Evolutionary conservation across 2,888 invertebrate species (phyloP).

Genomic region (Rhagophthalmus giganteus): DNA sequence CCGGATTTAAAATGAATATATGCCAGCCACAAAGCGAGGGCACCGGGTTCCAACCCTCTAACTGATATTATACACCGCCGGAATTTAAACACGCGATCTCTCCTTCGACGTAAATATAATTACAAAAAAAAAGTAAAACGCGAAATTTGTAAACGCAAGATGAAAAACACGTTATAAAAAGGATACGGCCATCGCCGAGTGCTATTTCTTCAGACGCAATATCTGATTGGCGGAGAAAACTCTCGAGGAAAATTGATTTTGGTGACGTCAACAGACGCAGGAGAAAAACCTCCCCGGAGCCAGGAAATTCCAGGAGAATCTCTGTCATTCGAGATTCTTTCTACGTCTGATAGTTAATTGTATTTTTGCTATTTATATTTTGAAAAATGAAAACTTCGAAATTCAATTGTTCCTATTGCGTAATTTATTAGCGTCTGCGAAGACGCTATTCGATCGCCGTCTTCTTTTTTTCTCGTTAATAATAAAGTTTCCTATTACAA

Average conservation of each 20-base stretch:
- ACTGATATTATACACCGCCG: slow-evolving; percentile 29
- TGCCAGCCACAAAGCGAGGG: slow-evolving; percentile 28
- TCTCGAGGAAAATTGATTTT: slow-evolving; percentile 39
- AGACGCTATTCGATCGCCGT: no score
- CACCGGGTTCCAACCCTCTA: slow-evolving; percentile 24
- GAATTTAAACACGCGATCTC: slow-evolving; percentile 24
- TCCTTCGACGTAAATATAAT: no score
- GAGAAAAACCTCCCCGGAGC: slow-evolving; percentile 27
- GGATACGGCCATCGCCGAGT: slow-evolving; percentile 33
- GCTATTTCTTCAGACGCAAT: slow-evolving; percentile 34
- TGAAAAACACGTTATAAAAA: slow-evolving; percentile 18
- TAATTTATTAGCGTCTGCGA: no score
- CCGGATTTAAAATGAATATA: slow-evolving; percentile 32
- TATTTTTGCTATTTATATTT: neutral
- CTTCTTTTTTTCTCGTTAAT: no score
- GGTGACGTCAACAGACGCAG: slow-evolving; percentile 39
- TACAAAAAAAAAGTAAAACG: no score
- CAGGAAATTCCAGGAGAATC: slow-evolving; percentile 19
- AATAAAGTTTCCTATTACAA: no score
- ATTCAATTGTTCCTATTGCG: no score
- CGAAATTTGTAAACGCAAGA: neutral
- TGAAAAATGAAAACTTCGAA: neutral
- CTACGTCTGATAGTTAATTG: neutral
- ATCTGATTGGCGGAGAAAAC: slow-evolving; percentile 37
- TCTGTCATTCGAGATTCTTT: slow-evolving; percentile 2